A percentile compares a stretch with the other conserved stretches of the same genome.
These are phyloP conservation scores for Drosophila siamana DNA, from an alignment of 2,888 invertebrate species.

Conservation along the genomic window DNA sequence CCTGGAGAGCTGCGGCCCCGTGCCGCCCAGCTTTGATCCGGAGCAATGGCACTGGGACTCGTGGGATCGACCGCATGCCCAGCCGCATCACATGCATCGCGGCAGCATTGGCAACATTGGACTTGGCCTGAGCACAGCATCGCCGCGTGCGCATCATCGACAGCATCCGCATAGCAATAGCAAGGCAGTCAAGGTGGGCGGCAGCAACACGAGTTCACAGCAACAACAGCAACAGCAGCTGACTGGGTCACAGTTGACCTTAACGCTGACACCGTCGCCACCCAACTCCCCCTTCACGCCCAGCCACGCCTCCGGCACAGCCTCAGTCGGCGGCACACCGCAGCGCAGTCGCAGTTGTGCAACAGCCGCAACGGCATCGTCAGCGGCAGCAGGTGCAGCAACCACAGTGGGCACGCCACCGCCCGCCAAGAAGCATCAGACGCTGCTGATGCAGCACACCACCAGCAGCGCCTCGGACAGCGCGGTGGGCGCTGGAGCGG, in stretches of 20 bases:
- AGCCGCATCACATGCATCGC: conserved; percentile 75
- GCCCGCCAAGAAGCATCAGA: conserved; percentile 90
- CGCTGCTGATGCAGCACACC: conserved; percentile 83
- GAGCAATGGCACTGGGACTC: conserved; percentile 95
- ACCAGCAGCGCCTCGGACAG: conserved; percentile 40
- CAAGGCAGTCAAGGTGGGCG: conserved; percentile 31
- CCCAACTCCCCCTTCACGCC: conserved; percentile 84
- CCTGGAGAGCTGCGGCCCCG: conserved; percentile 49
- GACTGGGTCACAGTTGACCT: conserved; percentile 76
- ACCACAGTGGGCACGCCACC: conserved; percentile 88
- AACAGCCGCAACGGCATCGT: conserved; percentile 32
- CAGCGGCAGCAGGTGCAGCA: conserved; percentile 35
- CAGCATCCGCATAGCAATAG: conserved; percentile 37
- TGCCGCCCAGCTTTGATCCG: conserved; percentile 54
- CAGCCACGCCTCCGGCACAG: conserved; percentile 51
- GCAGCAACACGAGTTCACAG: conserved; percentile 29
- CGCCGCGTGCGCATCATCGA: conserved; percentile 82
- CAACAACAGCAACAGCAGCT: conserved; percentile 42
- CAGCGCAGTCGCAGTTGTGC: conserved; percentile 70
- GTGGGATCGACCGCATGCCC: conserved; percentile 91
- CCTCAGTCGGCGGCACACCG: conserved; percentile 78
- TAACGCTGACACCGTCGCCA: conserved; percentile 85
- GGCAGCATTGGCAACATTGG: conserved; percentile 84
- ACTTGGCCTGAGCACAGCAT: conserved; percentile 68
- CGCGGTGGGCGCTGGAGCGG: conserved; percentile 1